Evolutionary conservation across 1,140 invertebrate species (phyloP).

Genomic region (Drosophila punjabiensis): DNA sequence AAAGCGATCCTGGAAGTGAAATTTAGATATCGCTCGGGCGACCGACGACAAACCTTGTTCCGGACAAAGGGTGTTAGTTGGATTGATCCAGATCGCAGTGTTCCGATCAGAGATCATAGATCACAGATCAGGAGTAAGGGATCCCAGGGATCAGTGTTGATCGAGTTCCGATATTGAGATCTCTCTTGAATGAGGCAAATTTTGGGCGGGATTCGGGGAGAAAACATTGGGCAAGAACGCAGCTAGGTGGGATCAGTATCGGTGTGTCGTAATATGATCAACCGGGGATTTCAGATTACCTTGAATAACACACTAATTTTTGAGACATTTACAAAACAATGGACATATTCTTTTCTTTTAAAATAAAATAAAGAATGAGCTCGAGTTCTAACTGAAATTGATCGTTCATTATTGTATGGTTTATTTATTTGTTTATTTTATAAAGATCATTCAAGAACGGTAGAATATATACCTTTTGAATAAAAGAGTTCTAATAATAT

Average conservation of each 20-base stretch:
- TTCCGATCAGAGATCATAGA: constrained; percentile 12
- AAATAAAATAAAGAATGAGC: not conserved
- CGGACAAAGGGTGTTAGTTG: constrained; percentile 48
- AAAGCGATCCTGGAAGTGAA: constrained; percentile 25
- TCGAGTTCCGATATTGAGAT: constrained; percentile 29
- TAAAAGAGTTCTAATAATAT: no score
- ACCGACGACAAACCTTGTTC: not conserved
- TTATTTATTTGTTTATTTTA: not conserved
- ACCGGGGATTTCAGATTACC: constrained; percentile 23
- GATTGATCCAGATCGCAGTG: constrained; percentile 26
- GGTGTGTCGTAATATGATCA: constrained; percentile 33
- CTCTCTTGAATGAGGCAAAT: not conserved
- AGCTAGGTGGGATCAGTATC: constrained; percentile 15
- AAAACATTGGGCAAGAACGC: constrained; percentile 24
- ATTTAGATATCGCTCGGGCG: constrained; percentile 21
- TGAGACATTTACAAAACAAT: constrained; percentile 18
- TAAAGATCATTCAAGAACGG: not conserved
- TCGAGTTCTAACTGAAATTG: not conserved
- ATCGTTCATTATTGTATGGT: not conserved
- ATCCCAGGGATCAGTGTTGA: constrained; percentile 4
- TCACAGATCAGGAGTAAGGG: not conserved
- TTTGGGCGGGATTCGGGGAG: constrained; percentile 10
- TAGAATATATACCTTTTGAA: not conserved
- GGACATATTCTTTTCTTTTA: not conserved
- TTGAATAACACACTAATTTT: constrained; percentile 28